Base-by-base conservation (phyloP, 2,888 invertebrate genomes). In the Ctenicera cuprea region DNA sequence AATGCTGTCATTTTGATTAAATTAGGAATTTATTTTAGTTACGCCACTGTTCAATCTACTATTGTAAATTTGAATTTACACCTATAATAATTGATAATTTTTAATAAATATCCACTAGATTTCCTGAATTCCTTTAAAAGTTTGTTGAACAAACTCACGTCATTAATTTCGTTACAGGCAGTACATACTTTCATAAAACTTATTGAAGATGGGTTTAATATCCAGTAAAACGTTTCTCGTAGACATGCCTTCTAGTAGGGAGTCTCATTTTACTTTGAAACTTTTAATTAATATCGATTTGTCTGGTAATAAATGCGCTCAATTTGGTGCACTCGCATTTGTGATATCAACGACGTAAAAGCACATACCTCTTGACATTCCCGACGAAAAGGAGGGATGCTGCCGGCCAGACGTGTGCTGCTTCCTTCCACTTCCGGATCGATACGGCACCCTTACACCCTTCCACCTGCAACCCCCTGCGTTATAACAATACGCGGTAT, bases 401-500 rank as follows among this genome's bases (percentile, higher is more conserved):
- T 78, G 78, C 73, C 74, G 76, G 74, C 76, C 76, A 78, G 78
- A 78, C 78, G 76, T 78, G 76, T 78, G 78, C 76, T 71, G 78
- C 78, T 78, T 78, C 76, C 78, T 78, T 78, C 74, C 75, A 76
- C 75, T 78, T 78, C 78, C 78, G 75, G 78, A 78, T 78, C 78
- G 78, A 78, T 78, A 78, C 63, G 71, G 71, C 59, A 72, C 74
- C 73, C 76, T 73, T 68, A 64, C 73, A 74, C 74, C 71, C 76
- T 75, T 74, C 75, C 73, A 78, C 78, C 76, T 78, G 76, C 78
- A 78, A 52, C 73, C 72, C 75, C 69, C 64, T 62, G 57, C 67
- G 57, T 64, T 71, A 71, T 68, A 75, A 71, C 74, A 71, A 68
- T 74, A 74, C 64, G 71, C 61, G 68, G 68, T 64, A 71, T 75